Evolutionary conservation across 2,113 vertebrate genomes (phyloP).

Genomic region (Rhadina sibilatrix): DNA sequence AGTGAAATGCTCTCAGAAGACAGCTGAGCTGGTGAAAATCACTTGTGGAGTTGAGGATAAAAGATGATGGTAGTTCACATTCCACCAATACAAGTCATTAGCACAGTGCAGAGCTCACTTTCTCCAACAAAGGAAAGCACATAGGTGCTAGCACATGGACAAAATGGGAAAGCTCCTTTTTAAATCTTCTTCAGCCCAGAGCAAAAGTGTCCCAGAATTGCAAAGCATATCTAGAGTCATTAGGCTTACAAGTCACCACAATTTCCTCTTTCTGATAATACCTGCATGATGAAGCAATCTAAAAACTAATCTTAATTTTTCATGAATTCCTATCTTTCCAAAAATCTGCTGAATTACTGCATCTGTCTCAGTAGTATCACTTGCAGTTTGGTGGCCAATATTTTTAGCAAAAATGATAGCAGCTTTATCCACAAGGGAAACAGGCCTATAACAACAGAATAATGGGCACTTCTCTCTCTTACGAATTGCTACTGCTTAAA

Average conservation of each 20-base stretch:
- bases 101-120: not conserved
- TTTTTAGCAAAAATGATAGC: not conserved
- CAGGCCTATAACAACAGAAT: not conserved
- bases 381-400: not conserved
- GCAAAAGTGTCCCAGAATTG: not conserved
- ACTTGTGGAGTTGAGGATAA: not conserved
- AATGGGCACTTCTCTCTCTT: not conserved
- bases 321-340: not conserved
- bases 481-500: not conserved
- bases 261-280: not conserved
- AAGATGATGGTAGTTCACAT: not conserved
- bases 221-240: not conserved
- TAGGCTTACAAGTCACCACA: not conserved
- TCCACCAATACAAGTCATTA: not conserved
- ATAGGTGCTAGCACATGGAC: not conserved
- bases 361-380: not conserved
- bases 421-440: not conserved
- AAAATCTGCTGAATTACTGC: not conserved
- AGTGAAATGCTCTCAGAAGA: not conserved
- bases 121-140: not conserved
- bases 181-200: not conserved
- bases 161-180: not conserved
- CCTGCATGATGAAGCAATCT: not conserved
- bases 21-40: not conserved
- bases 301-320: not conserved